These are phyloP conservation scores for Atta colombica DNA, from an alignment of 1,140 invertebrate species.

Conservation along the genomic window DNA sequence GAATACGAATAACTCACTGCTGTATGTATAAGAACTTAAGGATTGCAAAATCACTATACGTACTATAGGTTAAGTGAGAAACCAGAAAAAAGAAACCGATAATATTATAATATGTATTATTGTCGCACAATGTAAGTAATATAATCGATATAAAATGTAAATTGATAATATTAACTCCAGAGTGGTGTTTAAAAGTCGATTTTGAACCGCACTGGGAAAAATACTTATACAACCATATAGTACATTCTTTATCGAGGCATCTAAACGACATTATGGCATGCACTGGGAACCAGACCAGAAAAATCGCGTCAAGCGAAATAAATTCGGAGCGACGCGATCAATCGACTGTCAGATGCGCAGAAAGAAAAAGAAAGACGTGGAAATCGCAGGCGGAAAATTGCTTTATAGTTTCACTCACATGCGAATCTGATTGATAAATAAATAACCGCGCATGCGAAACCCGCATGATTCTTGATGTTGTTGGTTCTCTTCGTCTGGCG, in stretches of 20 bases:
- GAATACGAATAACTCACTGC: too few species aligned
- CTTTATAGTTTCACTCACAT: neutral
- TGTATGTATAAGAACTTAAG: too few species aligned
- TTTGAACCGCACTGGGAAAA: neutral
- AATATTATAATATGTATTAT: neutral
- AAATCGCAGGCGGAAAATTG: conserved; percentile 15
- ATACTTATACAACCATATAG: neutral
- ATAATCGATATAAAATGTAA: conserved; percentile 1
- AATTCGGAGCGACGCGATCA: conserved; percentile 21
- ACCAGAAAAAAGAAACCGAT: neutral
- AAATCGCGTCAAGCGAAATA: conserved; percentile 33
- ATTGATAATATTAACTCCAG: conserved; percentile 3
- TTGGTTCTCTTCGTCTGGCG: neutral
- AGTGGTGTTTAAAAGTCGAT: neutral
- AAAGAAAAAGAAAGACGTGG: neutral
- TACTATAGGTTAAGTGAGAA: neutral
- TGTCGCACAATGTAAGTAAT: neutral
- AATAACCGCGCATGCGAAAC: conserved; percentile 21
- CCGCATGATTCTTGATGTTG: neutral
- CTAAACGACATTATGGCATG: conserved; percentile 30
- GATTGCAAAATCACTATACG: too few species aligned
- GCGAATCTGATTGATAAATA: conserved; percentile 8
- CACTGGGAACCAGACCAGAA: neutral
- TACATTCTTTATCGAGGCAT: conserved; percentile 25
- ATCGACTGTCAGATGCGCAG: neutral